A percentile compares a stretch with the other conserved stretches of the same genome.
Conservation (phyloP, 2,113 vertebrate genomes). For the Isichthys henryi region DNA sequence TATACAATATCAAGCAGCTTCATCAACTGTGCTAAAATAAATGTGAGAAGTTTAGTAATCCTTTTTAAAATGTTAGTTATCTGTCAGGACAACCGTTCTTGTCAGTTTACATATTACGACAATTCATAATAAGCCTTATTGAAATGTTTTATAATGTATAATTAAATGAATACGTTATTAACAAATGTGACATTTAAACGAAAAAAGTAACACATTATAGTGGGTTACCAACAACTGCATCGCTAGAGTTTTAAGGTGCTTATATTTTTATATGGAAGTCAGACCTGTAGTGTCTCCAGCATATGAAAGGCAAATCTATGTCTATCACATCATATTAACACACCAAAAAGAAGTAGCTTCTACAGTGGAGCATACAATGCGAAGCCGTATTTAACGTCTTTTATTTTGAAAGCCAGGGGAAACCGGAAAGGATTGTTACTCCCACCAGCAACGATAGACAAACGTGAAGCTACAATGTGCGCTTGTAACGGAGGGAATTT, state of each 20-base stretch:
- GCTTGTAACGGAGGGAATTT: neutral
- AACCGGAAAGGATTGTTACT: neutral
- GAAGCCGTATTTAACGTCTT: neutral
- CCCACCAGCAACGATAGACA: neutral
- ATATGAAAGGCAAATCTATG: neutral
- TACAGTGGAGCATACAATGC: neutral
- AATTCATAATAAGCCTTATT: neutral
- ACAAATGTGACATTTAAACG: neutral
- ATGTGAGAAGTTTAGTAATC: neutral
- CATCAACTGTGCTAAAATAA: neutral
- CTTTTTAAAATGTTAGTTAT: neutral
- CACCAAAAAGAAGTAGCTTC: neutral
- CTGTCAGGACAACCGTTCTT: neutral
- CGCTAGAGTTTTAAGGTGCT: neutral
- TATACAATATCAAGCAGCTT: neutral
- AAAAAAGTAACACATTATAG: neutral
- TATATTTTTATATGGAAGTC: neutral
- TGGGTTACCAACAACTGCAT: neutral
- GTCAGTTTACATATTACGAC: neutral
- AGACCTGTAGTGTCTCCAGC: neutral
- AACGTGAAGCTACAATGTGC: neutral
- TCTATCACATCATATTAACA: neutral
- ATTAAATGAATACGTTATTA: neutral
- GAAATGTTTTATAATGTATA: neutral
- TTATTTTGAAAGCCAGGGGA: conserved; percentile 7